Conservation (phyloP, 2,113 vertebrate genomes). For the Dunckerocampus dactyliophorus region DNA sequence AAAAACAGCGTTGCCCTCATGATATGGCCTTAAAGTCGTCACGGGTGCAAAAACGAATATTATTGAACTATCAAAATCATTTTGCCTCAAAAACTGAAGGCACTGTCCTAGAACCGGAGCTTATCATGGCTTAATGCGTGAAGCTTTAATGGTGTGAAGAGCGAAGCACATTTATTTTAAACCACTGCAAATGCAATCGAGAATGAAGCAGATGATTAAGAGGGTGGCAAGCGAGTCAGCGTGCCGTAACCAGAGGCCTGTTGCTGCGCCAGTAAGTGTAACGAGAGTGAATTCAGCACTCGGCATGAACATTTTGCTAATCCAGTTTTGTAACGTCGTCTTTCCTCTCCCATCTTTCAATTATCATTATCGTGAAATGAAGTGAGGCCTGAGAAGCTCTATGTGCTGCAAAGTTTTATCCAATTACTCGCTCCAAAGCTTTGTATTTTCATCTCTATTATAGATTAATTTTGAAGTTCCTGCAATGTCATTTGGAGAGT, state of each 20-base stretch:
- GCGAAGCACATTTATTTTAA: slow-evolving; percentile 47
- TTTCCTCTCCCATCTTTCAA: slow-evolving; percentile 69
- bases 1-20: background rate
- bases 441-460: slow-evolving; percentile 70
- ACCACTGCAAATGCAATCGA: slow-evolving; percentile 55
- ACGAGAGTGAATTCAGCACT: slow-evolving; percentile 62
- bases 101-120: slow-evolving; percentile 30
- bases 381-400: slow-evolving; percentile 63
- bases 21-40: background rate
- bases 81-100: slow-evolving; percentile 29
- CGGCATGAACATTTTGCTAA: slow-evolving; percentile 58
- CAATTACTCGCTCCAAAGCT: slow-evolving; percentile 68
- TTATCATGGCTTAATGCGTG: slow-evolving; percentile 35
- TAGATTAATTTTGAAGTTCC: slow-evolving; percentile 59
- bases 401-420: slow-evolving; percentile 64
- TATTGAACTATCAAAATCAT: background rate
- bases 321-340: slow-evolving; percentile 63
- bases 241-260: slow-evolving; percentile 59
- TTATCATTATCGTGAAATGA: slow-evolving; percentile 74
- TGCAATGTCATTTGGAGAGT: slow-evolving; percentile 38
- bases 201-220: slow-evolving; percentile 64
- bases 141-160: slow-evolving; percentile 40
- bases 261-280: slow-evolving; percentile 56
- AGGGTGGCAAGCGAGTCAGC: slow-evolving; percentile 51
- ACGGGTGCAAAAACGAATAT: background rate